Base-by-base conservation (phyloP, 2,113 vertebrate species). In the Camarhynchus parvulus region DNA sequence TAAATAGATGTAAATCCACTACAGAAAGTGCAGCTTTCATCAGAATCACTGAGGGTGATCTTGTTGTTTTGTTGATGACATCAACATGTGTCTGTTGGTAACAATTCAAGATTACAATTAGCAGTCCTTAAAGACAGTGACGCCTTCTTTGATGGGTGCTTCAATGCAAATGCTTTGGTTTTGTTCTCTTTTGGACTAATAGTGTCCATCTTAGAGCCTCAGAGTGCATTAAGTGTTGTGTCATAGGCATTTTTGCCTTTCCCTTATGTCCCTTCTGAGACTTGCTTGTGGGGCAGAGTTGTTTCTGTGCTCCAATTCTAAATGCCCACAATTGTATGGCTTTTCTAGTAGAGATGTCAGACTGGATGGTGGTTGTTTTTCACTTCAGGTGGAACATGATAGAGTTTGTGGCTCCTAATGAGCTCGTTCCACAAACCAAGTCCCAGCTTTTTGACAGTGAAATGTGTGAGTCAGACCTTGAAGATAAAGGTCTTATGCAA, bases 401-500 rank as follows among this genome's bases (percentile, higher is more conserved):
- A 42, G 46, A 37, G 7, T 87, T 56, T 94, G 44, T 88, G 62
- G 25, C 39, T 94, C 67, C 53, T 83, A 55, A 68, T 4, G 11
- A 94, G 59, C 46, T 89, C 9, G 1, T 64, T 80, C 41, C 73
- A 47, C 59, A 92, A 66, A 49, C n/a, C 63, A 41, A 90, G 31
- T 23, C 76, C 81, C 68, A 83, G 72, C 49, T 91, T 59, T 61
- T 28, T 2, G 31, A 44, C 76, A 63, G 63, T 37, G 56, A 83
- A 83, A 63, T 50, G 79, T 24, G 4, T 33, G 62, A 90, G 66
- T 85, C 82, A 95, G 41, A 39, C 30, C 44, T 49, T 85, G 86
- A 90, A 85, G 70, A 75, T 81, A 84, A 95, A 90, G 52, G 50
- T 75, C 56, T 93, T 53, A 81, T 55, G 55, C 52, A 59, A 79